A percentile compares a stretch with the other conserved stretches of the same genome.
These are phyloP conservation scores for Lacanobia oleracea DNA, from an alignment of 2,888 invertebrate genomes.

Conservation along the genomic window DNA sequence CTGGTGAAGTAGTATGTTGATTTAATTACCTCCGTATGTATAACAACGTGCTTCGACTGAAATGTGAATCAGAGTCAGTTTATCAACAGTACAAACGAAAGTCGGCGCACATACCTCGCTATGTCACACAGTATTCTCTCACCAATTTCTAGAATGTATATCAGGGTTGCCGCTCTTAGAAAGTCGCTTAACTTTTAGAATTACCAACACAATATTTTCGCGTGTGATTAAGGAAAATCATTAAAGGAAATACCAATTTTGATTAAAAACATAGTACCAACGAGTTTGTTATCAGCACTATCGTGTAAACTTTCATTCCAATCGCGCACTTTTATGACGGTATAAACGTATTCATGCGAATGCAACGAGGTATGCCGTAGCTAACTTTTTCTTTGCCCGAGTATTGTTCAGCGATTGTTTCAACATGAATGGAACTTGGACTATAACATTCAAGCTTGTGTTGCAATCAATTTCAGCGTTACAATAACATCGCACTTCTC, in stretches of 20 bases:
- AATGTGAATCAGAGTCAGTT: slow-evolving; percentile 57
- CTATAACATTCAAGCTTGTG: slow-evolving; percentile 42
- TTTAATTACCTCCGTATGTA: slow-evolving; percentile 48
- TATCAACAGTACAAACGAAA: slow-evolving; percentile 65
- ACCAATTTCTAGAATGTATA: slow-evolving; percentile 56
- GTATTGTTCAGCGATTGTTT: slow-evolving; percentile 60
- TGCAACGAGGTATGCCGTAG: slow-evolving; percentile 40
- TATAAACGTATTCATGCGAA: slow-evolving; percentile 44
- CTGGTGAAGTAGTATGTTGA: slow-evolving; percentile 52
- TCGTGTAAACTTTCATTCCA: slow-evolving; percentile 56
- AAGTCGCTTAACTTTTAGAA: slow-evolving; percentile 43
- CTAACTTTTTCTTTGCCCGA: slow-evolving; percentile 50
- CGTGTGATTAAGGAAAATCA: slow-evolving; percentile 3
- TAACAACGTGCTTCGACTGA: slow-evolving; percentile 44
- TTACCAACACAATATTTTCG: slow-evolving; percentile 1
- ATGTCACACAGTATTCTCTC: slow-evolving; percentile 42
- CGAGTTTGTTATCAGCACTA: slow-evolving; percentile 56
- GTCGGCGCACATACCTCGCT: slow-evolving; percentile 43
- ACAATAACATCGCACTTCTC: slow-evolving; percentile 42
- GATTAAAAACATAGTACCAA: slow-evolving; percentile 34
- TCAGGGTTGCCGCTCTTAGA: slow-evolving; percentile 65
- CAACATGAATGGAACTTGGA: slow-evolving; percentile 46
- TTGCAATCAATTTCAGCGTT: slow-evolving; percentile 26
- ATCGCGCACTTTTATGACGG: slow-evolving; percentile 48
- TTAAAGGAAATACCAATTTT: slow-evolving; percentile 15